Conservation (phyloP, 1,140 invertebrate species). For the Sweltsa coloradensis region DNA sequence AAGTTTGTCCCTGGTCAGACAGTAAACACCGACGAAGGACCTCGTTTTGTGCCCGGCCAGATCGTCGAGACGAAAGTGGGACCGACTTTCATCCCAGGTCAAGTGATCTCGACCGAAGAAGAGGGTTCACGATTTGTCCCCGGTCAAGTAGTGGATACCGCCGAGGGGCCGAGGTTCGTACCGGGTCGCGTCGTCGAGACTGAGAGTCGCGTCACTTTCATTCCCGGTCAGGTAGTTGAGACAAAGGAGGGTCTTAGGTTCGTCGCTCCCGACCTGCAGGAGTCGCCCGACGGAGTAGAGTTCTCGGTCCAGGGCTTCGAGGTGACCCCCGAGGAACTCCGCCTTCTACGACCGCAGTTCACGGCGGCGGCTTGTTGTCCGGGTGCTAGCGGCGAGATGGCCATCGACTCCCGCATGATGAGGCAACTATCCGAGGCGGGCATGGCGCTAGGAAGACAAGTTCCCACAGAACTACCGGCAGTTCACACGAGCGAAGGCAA, state of each 20-base stretch:
- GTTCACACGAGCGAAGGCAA: constrained; percentile 36
- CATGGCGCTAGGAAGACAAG: constrained; percentile 52
- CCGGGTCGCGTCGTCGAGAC: constrained; percentile 56
- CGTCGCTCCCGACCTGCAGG: constrained; percentile 51
- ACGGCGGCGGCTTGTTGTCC: constrained; percentile 23
- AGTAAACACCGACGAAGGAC: constrained; percentile 50
- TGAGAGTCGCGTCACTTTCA: constrained; percentile 51
- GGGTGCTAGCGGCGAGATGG: constrained; percentile 39
- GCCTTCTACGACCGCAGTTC: constrained; percentile 41
- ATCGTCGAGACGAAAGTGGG: constrained; percentile 57
- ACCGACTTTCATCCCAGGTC: constrained; percentile 58
- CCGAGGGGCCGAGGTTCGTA: constrained; percentile 56
- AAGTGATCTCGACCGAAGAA: constrained; percentile 57
- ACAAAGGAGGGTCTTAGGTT: constrained; percentile 56
- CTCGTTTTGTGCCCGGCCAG: constrained; percentile 55
- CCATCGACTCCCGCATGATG: constrained; percentile 52
- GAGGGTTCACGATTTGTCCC: constrained; percentile 57
- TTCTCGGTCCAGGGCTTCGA: constrained; percentile 66
- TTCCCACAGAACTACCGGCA: constrained; percentile 42
- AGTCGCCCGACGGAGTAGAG: constrained; percentile 50
- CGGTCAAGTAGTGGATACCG: constrained; percentile 58
- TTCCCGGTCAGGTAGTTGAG: constrained; percentile 57
- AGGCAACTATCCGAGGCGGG: constrained; percentile 54
- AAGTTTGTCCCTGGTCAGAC: constrained; percentile 62
- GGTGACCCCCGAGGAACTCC: constrained; percentile 54